Evolutionary conservation across 2,888 invertebrate species (phyloP).

Genomic region (Tinea trinotella): DNA sequence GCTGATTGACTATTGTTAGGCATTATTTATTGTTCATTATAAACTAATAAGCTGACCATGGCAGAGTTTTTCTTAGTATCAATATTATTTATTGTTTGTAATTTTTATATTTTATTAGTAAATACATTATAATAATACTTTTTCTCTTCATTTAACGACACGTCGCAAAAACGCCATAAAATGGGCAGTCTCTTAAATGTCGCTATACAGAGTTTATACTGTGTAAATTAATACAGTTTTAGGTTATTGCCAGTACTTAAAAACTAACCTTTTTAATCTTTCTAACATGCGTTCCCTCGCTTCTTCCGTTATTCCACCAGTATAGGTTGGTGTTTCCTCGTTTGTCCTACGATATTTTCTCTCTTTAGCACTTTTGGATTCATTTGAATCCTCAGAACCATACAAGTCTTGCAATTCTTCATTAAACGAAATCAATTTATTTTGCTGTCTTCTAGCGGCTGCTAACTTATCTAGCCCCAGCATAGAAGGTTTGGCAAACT

Average conservation of each 20-base stretch:
- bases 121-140: too few relatives aligned
- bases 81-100: too few relatives aligned
- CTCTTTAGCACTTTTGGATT: constrained; percentile 35
- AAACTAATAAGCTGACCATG: too few relatives aligned
- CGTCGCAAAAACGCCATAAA: too few relatives aligned
- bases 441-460: constrained; percentile 79
- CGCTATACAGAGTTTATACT: too few relatives aligned
- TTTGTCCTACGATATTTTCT: constrained; percentile 84
- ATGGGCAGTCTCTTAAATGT: too few relatives aligned
- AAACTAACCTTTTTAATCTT: constrained; percentile 65
- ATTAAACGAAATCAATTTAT: constrained; percentile 78
- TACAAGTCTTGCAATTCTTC: constrained; percentile 46
- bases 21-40: too few relatives aligned
- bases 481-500: constrained; percentile 82
- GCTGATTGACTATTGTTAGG: too few relatives aligned
- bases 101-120: too few relatives aligned
- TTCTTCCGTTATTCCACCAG: constrained; percentile 90
- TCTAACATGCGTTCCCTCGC: constrained; percentile 82
- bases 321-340: constrained; percentile 94
- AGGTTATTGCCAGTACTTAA: neutral
- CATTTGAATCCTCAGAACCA: constrained; percentile 32
- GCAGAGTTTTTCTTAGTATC: too few relatives aligned
- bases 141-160: too few relatives aligned
- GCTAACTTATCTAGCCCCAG: constrained; percentile 90
- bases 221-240: constrained; percentile 30